These are phyloP conservation scores for Aphidius gifuensis DNA, from an alignment of 1,140 invertebrate genomes.

Conservation along the genomic window DNA sequence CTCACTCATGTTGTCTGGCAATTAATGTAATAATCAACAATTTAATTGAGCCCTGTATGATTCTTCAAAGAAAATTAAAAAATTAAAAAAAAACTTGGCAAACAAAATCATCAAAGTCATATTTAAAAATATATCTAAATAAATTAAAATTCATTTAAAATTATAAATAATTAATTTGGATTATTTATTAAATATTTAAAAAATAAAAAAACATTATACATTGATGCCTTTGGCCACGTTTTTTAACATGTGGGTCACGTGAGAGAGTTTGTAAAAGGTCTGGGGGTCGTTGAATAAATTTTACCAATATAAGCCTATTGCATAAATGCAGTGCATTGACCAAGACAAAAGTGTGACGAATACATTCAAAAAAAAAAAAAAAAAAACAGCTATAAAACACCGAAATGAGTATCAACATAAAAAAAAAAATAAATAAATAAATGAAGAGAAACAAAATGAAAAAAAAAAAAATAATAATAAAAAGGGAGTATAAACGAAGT, in stretches of 20 bases:
- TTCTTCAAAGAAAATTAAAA: not conserved
- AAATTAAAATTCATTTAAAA: too few relatives aligned
- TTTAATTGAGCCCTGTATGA: conserved; percentile 5
- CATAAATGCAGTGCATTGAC: not conserved
- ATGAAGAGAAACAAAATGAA: not conserved
- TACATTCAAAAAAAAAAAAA: too few relatives aligned
- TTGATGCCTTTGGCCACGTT: too few relatives aligned
- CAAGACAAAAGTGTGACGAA: conserved; percentile 4
- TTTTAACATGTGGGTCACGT: conserved; percentile 13
- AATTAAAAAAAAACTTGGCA: too few relatives aligned
- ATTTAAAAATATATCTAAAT: too few relatives aligned
- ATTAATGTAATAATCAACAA: conserved; percentile 18
- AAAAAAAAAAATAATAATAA: too few relatives aligned
- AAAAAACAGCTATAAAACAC: not conserved
- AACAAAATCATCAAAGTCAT: too few relatives aligned
- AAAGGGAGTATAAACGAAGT: conserved; percentile 18
- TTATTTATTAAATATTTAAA: too few relatives aligned
- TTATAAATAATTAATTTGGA: too few relatives aligned
- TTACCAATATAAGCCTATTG: conserved; percentile 11
- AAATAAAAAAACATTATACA: too few relatives aligned
- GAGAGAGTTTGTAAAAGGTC: conserved; percentile 10
- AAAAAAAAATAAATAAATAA: conserved; percentile 1
- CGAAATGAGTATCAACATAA: not conserved
- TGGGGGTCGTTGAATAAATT: conserved; percentile 32
- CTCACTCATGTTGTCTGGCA: conserved; percentile 11